phyloP scores from a whole-genome alignment of 2,797 vertebrate genomes.

The Columba guinea region DNA sequence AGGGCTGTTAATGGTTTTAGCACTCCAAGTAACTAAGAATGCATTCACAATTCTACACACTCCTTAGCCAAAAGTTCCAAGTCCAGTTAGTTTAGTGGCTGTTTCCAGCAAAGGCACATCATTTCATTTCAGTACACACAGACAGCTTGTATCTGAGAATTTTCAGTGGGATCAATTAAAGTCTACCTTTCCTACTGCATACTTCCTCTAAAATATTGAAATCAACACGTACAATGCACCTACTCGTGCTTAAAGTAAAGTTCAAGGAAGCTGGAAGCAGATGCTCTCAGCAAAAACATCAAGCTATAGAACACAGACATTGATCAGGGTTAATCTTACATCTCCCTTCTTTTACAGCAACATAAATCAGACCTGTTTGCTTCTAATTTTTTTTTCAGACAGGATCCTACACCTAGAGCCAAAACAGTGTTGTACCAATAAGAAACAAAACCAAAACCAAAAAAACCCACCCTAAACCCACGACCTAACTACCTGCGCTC shows the following conservation, averaged over 20 bases:
- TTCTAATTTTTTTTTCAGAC: neutral
- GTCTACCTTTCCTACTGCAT: neutral
- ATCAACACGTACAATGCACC: neutral
- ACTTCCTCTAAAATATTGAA: neutral
- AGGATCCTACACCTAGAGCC: neutral
- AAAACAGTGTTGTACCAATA: neutral
- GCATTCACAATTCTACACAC: neutral
- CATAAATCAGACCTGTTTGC: neutral
- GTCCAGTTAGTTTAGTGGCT: neutral
- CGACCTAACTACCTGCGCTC: neutral
- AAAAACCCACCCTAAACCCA: neutral
- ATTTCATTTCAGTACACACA: constrained; percentile 21
- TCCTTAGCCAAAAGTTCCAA: neutral
- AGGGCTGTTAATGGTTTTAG: neutral
- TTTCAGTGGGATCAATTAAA: constrained; percentile 29
- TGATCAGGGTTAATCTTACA: neutral
- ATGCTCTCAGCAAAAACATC: neutral
- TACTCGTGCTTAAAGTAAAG: neutral
- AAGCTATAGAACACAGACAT: neutral
- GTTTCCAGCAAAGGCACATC: neutral
- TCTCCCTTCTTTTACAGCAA: neutral
- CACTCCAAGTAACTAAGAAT: neutral
- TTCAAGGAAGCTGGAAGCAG: neutral
- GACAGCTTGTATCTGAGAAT: neutral
- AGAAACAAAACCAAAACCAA: neutral